phyloP scores from a whole-genome alignment of 2,113 vertebrate genomes.

The Callorhinus ursinus region DNA sequence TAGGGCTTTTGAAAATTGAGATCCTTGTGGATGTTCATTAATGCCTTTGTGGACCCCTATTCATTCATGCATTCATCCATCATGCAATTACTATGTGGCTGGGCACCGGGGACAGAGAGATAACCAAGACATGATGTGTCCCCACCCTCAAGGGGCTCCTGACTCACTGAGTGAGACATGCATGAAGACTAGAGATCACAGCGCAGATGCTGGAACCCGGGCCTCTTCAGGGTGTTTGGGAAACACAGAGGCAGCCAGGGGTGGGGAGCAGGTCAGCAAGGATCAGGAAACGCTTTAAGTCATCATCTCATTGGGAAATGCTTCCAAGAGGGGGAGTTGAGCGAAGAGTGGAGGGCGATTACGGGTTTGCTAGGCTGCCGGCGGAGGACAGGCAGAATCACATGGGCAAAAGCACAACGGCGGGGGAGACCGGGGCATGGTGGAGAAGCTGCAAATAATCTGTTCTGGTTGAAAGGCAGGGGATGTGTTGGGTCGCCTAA shows the following conservation, averaged over 20 bases:
- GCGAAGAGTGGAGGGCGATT: neutral
- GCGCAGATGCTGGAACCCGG: neutral
- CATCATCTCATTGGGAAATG: slow-evolving; percentile 18
- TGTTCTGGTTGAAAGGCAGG: neutral
- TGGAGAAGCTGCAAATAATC: neutral
- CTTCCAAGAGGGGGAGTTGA: slow-evolving; percentile 33
- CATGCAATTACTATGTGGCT: neutral
- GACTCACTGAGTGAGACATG: neutral
- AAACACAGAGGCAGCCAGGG: neutral
- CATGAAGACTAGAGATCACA: neutral
- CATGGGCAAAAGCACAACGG: neutral
- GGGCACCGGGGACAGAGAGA: neutral
- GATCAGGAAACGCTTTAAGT: slow-evolving; percentile 25
- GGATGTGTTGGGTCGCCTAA: neutral
- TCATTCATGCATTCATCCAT: neutral
- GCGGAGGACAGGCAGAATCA: neutral
- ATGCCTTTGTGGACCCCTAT: neutral
- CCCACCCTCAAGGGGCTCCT: neutral
- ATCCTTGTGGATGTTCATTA: neutral
- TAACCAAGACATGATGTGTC: neutral
- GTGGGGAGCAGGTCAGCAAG: neutral
- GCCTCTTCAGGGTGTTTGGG: neutral
- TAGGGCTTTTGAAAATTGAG: slow-evolving; percentile 46
- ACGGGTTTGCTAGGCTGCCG: neutral
- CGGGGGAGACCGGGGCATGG: neutral